These are phyloP conservation scores for Drosophila atripex DNA, from an alignment of 2,888 invertebrate genomes.

Conservation along the genomic window DNA sequence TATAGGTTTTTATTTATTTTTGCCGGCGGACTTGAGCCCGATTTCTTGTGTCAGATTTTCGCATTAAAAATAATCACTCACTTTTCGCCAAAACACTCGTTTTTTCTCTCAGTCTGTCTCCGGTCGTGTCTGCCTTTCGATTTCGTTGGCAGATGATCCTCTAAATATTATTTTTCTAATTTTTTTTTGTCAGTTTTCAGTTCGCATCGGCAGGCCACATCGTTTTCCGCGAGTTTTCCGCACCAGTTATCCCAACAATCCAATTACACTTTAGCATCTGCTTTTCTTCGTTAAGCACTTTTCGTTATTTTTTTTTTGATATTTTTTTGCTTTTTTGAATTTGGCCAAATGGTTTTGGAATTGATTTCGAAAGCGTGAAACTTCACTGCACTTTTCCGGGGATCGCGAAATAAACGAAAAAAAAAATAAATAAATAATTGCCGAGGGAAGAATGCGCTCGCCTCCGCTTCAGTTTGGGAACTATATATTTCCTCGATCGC, in stretches of 20 bases:
- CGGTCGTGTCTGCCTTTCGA: conserved; percentile 12
- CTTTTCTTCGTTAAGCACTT: conserved; percentile 26
- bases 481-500: neutral
- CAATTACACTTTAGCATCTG: neutral
- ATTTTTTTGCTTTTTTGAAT: conserved; percentile 1
- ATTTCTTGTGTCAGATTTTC: conserved; percentile 8
- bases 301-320: neutral
- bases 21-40: conserved; percentile 7
- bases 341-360: neutral
- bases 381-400: conserved; percentile 9
- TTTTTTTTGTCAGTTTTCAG: conserved; percentile 29
- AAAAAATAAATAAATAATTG: conserved; percentile 1
- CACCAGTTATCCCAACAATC: conserved; percentile 6
- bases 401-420: neutral
- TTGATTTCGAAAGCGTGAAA: neutral
- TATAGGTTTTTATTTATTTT: conserved; percentile 11
- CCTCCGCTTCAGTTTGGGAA: neutral
- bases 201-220: conserved; percentile 48
- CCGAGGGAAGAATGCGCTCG: neutral
- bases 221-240: conserved; percentile 3
- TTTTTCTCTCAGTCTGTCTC: conserved; percentile 24
- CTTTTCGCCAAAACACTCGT: conserved; percentile 55
- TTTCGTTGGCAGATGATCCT: conserved; percentile 5
- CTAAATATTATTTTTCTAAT: conserved; percentile 16
- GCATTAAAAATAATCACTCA: conserved; percentile 69